Evolutionary conservation across 1,140 invertebrate genomes (phyloP).

Genomic region (Anoplolepis gracilipes): DNA sequence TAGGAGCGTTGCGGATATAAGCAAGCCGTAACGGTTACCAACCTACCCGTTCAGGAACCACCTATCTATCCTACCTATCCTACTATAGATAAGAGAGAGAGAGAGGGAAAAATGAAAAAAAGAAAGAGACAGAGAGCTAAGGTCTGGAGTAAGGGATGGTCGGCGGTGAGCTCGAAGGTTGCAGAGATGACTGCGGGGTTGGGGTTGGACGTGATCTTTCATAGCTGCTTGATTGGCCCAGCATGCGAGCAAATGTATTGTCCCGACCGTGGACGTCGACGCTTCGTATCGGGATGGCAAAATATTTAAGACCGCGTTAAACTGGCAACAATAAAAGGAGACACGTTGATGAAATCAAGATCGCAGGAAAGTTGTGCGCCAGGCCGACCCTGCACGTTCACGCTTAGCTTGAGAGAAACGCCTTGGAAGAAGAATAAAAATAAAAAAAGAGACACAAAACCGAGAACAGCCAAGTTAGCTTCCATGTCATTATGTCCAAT

Average conservation of each 20-base stretch:
- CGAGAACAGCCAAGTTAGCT: conserved; percentile 50
- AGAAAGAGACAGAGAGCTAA: conserved; percentile 10
- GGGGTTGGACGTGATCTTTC: conserved; percentile 85
- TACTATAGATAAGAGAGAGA: conserved; percentile 43
- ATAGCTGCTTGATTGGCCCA: conserved; percentile 84
- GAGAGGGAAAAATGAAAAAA: not conserved
- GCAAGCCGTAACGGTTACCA: conserved; percentile 77
- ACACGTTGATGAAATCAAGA: conserved; percentile 85
- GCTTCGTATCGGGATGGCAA: conserved; percentile 71
- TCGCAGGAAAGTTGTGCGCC: conserved; percentile 78
- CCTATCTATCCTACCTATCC: conserved; percentile 66
- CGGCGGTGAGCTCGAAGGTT: conserved; percentile 72
- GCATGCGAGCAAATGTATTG: conserved; percentile 76
- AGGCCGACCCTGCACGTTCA: conserved; percentile 68
- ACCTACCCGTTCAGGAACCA: conserved; percentile 60
- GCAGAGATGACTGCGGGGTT: conserved; percentile 68
- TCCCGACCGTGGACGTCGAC: conserved; percentile 55
- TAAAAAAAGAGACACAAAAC: conserved; percentile 30
- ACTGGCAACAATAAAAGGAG: conserved; percentile 84
- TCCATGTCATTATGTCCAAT: conserved; percentile 27
- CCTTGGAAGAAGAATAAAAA: not conserved
- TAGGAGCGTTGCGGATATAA: conserved; percentile 68
- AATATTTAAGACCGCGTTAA: conserved; percentile 82
- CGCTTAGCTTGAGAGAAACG: conserved; percentile 58
- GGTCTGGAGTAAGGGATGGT: conserved; percentile 68